These are phyloP conservation scores for Therioaphis trifolii DNA, from an alignment of 2,888 invertebrate species.

Conservation along the genomic window DNA sequence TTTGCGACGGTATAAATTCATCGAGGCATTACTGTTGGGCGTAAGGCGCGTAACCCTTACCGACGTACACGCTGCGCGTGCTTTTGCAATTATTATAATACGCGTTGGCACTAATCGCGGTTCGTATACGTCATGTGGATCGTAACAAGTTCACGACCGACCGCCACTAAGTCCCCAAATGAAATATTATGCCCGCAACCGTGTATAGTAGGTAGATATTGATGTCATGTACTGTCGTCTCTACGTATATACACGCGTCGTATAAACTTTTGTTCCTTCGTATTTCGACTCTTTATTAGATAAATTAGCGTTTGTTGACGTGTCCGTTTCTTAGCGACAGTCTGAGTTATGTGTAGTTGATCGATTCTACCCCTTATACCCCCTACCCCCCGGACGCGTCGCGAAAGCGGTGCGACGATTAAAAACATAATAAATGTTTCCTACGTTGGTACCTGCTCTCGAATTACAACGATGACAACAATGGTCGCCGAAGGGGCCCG, in stretches of 20 bases:
- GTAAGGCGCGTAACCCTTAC: too few species aligned
- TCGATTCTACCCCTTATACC: slow-evolving; percentile 3
- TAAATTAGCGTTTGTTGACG: slow-evolving; percentile 29
- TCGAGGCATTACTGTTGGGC: too few species aligned
- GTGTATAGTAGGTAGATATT: too few species aligned
- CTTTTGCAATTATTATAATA: slow-evolving; percentile 5
- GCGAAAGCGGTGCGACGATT: neutral
- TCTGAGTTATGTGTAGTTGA: neutral
- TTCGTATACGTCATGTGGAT: neutral
- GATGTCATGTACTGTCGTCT: too few species aligned
- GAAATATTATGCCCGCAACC: neutral
- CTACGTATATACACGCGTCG: neutral
- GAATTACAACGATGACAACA: neutral
- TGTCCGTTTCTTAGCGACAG: slow-evolving; percentile 49
- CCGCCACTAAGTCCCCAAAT: too few species aligned
- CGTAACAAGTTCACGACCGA: neutral
- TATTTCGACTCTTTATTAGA: neutral
- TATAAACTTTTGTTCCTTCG: neutral
- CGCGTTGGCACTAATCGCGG: neutral
- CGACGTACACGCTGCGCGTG: neutral
- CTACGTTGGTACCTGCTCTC: neutral
- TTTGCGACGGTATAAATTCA: neutral
- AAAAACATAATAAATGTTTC: neutral
- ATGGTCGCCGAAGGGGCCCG: neutral
- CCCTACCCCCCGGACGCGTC: neutral